Conservation (phyloP, 2,797 vertebrate species). For the Epinephelus awoara region DNA sequence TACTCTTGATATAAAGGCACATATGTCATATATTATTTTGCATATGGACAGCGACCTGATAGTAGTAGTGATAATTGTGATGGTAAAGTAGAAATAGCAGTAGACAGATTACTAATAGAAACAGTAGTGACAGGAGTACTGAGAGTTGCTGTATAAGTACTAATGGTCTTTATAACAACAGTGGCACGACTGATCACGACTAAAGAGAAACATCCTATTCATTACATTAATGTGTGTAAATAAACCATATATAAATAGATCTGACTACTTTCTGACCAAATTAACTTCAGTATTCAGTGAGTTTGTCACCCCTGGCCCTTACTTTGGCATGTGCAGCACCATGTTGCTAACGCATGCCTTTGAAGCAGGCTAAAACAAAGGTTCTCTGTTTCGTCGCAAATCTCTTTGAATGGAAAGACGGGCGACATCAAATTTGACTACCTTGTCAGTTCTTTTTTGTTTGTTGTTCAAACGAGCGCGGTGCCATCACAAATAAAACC, state of each 20-base stretch:
- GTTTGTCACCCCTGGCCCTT: neutral
- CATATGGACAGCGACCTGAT: neutral
- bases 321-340: neutral
- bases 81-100: neutral
- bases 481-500: neutral
- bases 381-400: neutral
- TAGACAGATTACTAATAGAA: neutral
- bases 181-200: neutral
- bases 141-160: neutral
- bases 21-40: too few relatives aligned
- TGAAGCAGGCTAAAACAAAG: constrained; percentile 9
- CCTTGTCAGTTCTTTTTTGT: neutral
- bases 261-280: neutral
- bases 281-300: neutral
- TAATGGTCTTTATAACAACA: too few relatives aligned
- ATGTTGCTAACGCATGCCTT: neutral
- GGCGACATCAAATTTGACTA: constrained; percentile 34
- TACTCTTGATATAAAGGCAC: too few relatives aligned
- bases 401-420: constrained; percentile 1
- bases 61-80: neutral
- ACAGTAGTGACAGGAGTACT: neutral
- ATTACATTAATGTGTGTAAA: neutral
- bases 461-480: neutral
- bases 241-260: neutral
- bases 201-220: neutral